Percentiles rank a stretch among this genome's conserved stretches.
phyloP scores from a whole-genome alignment of 1,140 invertebrate species.

The Oryctes rhinoceros region DNA sequence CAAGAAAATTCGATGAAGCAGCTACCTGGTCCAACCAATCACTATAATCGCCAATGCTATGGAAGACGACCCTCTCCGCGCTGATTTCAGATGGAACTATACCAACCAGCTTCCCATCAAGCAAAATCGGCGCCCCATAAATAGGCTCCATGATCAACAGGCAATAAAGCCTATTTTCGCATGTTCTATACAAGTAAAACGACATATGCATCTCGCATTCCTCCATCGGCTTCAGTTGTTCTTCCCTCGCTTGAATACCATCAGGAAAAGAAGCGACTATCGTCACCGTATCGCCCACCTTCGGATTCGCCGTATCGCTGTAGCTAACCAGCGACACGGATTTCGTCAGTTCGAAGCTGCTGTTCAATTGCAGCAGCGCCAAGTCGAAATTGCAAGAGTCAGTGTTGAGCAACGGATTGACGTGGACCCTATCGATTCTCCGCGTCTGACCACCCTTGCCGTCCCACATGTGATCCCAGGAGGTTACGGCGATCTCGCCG shows the following conservation, averaged over 20 bases:
- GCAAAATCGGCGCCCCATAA: background rate
- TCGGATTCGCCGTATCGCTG: background rate
- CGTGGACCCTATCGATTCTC: background rate
- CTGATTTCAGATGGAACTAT: background rate
- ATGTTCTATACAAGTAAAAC: background rate
- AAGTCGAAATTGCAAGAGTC: conserved; percentile 9
- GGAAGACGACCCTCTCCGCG: background rate
- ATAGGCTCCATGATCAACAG: background rate
- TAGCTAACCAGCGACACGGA: background rate
- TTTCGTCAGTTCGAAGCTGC: background rate
- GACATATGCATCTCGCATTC: background rate
- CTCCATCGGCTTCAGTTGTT: background rate
- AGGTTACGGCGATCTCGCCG: background rate
- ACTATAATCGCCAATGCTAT: background rate
- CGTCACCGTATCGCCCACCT: background rate
- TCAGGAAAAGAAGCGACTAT: background rate
- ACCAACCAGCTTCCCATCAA: background rate
- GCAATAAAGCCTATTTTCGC: background rate
- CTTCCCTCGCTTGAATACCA: background rate
- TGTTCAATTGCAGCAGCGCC: background rate
- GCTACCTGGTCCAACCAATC: background rate
- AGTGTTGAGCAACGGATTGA: background rate
- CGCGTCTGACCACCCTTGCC: background rate
- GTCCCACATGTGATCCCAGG: background rate
- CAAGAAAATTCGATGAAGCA: too few species aligned